phyloP scores from a whole-genome alignment of 1,140 invertebrate species.

The Aricia agestis region DNA sequence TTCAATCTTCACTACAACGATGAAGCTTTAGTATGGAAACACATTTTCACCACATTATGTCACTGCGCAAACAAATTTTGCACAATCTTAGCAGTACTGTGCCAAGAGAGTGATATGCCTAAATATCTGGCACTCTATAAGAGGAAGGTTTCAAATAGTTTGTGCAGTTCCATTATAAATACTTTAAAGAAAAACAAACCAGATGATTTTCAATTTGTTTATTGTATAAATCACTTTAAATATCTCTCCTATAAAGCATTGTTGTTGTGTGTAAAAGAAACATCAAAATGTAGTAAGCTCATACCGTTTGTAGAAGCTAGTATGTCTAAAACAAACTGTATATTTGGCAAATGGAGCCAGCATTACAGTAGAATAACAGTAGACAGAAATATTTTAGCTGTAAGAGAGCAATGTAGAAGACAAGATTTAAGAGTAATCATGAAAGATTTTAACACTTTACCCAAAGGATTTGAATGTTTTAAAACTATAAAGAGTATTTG shows the following conservation, averaged over 20 bases:
- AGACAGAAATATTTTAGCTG: constrained; percentile 33
- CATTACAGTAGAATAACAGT: constrained; percentile 52
- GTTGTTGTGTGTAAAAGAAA: constrained; percentile 54
- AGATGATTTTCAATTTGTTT: constrained; percentile 47
- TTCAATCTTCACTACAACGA: constrained; percentile 64
- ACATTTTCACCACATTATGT: constrained; percentile 65
- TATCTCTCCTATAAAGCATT: constrained; percentile 68
- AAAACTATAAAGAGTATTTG: constrained; percentile 27
- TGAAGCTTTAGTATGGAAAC: constrained; percentile 60
- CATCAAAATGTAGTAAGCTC: constrained; percentile 58
- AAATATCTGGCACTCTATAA: constrained; percentile 62
- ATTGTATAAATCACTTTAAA: constrained; percentile 72
- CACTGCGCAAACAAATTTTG: constrained; percentile 74
- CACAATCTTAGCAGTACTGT: constrained; percentile 61
- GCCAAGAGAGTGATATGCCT: constrained; percentile 45
- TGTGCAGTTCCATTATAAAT: constrained; percentile 60
- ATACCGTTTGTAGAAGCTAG: constrained; percentile 50
- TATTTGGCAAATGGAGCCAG: constrained; percentile 64
- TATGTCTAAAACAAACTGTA: constrained; percentile 65
- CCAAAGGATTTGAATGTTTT: constrained; percentile 56
- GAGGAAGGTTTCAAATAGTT: constrained; percentile 59
- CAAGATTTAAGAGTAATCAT: constrained; percentile 51
- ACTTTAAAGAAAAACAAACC: constrained; percentile 50
- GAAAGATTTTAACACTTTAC: constrained; percentile 49
- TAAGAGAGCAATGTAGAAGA: constrained; percentile 56